Percentiles rank a stretch among this genome's conserved stretches.
Conservation (phyloP, 1,140 invertebrate species). For the Homalodisca vitripennis region DNA sequence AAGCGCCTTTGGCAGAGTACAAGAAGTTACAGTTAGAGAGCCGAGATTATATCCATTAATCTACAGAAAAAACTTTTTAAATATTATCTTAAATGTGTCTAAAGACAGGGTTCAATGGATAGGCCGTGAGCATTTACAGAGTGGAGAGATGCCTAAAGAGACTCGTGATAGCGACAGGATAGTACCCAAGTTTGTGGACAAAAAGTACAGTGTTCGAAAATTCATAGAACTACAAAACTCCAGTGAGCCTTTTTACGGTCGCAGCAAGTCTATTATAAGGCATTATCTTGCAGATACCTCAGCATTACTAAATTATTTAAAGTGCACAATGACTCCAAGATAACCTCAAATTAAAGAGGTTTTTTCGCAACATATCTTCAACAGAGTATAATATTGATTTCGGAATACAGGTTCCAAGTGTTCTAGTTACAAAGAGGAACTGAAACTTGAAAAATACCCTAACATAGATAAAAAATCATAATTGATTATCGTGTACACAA, state of each 20-base stretch:
- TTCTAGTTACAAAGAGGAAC: slow-evolving; percentile 24
- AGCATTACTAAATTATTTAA: slow-evolving; percentile 8
- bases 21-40: too few relatives aligned
- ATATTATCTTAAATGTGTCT: slow-evolving; percentile 28
- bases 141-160: slow-evolving; percentile 27
- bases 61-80: too few relatives aligned
- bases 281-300: slow-evolving; percentile 23
- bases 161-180: slow-evolving; percentile 25
- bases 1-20: too few relatives aligned
- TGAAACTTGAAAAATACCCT: slow-evolving; percentile 31
- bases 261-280: slow-evolving; percentile 3
- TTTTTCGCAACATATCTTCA: slow-evolving; percentile 28
- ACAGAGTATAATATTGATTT: slow-evolving; percentile 30
- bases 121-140: slow-evolving; percentile 22
- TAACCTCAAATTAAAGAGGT: slow-evolving; percentile 27
- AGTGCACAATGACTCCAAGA: slow-evolving; percentile 12
- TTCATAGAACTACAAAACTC: slow-evolving; percentile 28
- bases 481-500: background rate
- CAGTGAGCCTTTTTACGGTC: slow-evolving; percentile 18
- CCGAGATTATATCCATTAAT: too few relatives aligned
- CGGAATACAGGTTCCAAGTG: slow-evolving; percentile 28
- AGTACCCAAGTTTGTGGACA: slow-evolving; percentile 3
- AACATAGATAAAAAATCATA: background rate
- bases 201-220: slow-evolving; percentile 27
- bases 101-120: slow-evolving; percentile 29